These are phyloP conservation scores for Poecile montanus DNA, from an alignment of 2,797 vertebrate species.

Conservation along the genomic window DNA sequence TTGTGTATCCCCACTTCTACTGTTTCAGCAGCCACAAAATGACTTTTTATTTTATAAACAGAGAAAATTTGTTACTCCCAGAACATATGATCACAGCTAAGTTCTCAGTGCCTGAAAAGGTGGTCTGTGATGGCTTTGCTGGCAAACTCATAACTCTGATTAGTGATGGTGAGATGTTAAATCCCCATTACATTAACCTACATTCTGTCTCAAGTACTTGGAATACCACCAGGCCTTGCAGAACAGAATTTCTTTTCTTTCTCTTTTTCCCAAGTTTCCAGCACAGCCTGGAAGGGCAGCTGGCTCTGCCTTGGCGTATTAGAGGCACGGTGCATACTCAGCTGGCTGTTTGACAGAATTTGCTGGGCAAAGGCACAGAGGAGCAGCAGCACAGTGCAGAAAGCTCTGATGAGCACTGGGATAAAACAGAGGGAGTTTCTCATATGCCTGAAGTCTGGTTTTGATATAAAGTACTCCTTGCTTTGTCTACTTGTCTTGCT, in stretches of 20 bases:
- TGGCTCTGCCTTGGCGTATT: not conserved
- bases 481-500: not conserved
- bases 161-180: conserved; percentile 22
- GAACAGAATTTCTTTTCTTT: not conserved
- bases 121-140: conserved; percentile 2
- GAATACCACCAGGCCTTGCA: not conserved
- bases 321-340: not conserved
- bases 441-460: not conserved
- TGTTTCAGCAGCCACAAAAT: not conserved
- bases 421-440: not conserved
- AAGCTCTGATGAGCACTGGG: not conserved
- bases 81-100: not conserved
- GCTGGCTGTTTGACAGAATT: not conserved
- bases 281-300: not conserved
- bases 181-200: not conserved
- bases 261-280: not conserved
- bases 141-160: conserved; percentile 9
- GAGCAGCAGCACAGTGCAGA: not conserved
- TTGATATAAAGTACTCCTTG: not conserved
- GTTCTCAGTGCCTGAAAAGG: not conserved
- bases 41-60: not conserved
- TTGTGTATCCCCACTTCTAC: not conserved
- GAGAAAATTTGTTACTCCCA: not conserved
- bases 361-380: not conserved
- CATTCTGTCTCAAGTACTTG: not conserved